These are phyloP conservation scores for Zelostemma sp. DNA, from an alignment of 1,140 invertebrate species.

Conservation along the genomic window DNA sequence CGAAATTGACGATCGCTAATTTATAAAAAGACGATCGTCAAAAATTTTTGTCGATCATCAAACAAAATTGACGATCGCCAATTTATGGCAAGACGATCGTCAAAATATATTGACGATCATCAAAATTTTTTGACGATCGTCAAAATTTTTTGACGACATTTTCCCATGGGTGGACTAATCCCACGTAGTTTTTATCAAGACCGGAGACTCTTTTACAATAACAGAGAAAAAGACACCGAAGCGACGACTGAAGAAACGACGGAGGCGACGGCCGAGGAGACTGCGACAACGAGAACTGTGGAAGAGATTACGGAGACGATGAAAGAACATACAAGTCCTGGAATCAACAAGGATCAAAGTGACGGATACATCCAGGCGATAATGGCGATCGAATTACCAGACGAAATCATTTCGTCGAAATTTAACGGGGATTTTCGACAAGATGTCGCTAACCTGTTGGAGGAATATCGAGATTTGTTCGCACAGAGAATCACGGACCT, in stretches of 20 bases:
- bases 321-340: constrained; percentile 31
- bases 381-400: no score
- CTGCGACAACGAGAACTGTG: constrained; percentile 9
- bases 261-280: neutral
- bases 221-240: neutral
- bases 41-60: no score
- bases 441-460: no score
- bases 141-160: no score
- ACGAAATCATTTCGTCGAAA: constrained; percentile 14
- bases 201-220: neutral
- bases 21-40: no score
- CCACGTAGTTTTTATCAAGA: neutral
- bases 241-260: neutral
- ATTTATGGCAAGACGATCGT: no score
- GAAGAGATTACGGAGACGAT: constrained; percentile 28
- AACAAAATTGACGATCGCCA: no score
- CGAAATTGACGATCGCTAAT: no score
- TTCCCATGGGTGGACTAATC: constrained; percentile 13
- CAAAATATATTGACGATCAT: no score
- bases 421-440: neutral
- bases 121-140: no score
- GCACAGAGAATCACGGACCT: constrained; percentile 20
- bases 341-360: neutral
- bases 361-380: neutral
- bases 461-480: neutral